phyloP scores from a whole-genome alignment of 2,113 vertebrate genomes.

The western clawed frog (Xenopus tropicalis) region UCB_Xtro_10.0 CM004443.2:195025501-195026000 shows the following conservation, averaged over 20 bases:
- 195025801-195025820: slow-evolving; percentile 79
- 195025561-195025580: too few species aligned
- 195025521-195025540: too few species aligned
- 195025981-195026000: slow-evolving; percentile 92
- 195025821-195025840: slow-evolving; percentile 87
- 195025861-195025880: slow-evolving; percentile 92
- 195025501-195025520: too few species aligned
- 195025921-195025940: slow-evolving; percentile 95
- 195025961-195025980: slow-evolving; percentile 92
- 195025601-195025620: too few species aligned
- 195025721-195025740: slow-evolving; percentile 95
- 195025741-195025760: slow-evolving; percentile 97
- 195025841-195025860: slow-evolving; percentile 87
- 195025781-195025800: slow-evolving; percentile 93
- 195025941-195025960: slow-evolving; percentile 98
- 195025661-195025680: too few species aligned
- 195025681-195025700: too few species aligned
- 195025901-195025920: slow-evolving; percentile 84
- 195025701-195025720: slow-evolving; percentile 69
- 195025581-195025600: too few species aligned
- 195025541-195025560: too few species aligned
- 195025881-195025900: slow-evolving; percentile 90
- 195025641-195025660: too few species aligned
- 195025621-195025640: too few species aligned
- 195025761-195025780: slow-evolving; percentile 96